Base-by-base conservation (phyloP, 2,888 invertebrate species). In the Punctoribates punctum region DNA sequence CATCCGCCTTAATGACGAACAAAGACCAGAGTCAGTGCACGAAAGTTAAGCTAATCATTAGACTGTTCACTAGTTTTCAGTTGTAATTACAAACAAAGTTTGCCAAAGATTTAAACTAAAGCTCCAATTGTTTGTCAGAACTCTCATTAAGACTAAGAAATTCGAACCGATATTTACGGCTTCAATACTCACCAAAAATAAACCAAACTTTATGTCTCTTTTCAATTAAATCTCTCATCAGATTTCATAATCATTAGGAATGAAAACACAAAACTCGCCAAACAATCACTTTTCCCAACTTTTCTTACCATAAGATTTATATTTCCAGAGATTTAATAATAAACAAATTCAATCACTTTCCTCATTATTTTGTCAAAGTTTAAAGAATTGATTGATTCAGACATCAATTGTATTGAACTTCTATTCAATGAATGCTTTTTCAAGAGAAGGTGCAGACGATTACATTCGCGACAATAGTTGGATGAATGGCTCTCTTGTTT, bases 1-100 rank as follows among this genome's bases (percentile, higher is more conserved):
- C 72, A 72, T 72, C 72, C 72, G 72, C 27, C 42, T 23, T 72
- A 72, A 72, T 72, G 46, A 72, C 46, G 17, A 72, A 72, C 48
- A 72, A 72, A 72, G 48, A 67, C 72, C 23, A 70, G n/a, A 38
- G 34, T 34, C 20, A 38, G 34, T 34, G 34, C 65, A 67, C 9
- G 34, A 67, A 67, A 38, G 34, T 67, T 67, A 13, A 38, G 65
- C 65, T 27, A 67, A 67, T 67, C 65, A 67, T 67, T 67, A 67
- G 38, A 60, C 15, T 46, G 20, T 70, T n/a, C 38, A 34, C 17
- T 34, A 65, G 38, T 65, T 38, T 27, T 70, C 23, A 72, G 25
- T 48, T 48, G 38, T 72, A 70, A 70, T 72, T 72, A 48, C 72
- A 46, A 42, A 72, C 72, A 25, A 46, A 70, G 25, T 72, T 34